Evolutionary conservation across 92 coral and sea anemone species (phyloP).

Genomic region (Zoanthus solanderi): DNA sequence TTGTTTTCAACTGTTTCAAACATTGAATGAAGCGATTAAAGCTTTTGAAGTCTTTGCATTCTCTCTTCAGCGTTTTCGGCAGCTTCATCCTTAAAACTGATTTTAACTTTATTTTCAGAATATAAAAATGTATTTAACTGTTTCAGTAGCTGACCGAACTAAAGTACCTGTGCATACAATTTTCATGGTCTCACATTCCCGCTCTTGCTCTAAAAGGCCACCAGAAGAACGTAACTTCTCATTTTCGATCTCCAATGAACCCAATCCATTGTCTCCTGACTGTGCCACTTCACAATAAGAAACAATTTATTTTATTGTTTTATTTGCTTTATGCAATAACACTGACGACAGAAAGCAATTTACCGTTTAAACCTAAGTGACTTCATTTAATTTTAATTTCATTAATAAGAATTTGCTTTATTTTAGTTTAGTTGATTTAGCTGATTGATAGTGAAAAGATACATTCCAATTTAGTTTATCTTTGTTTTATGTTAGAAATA

Average conservation of each 20-base stretch:
- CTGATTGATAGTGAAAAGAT: neutral
- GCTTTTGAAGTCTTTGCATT: too few species aligned
- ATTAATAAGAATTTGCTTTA: slow-evolving; percentile 1
- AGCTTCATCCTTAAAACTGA: too few species aligned
- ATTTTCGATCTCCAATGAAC: neutral
- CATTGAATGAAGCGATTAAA: too few species aligned
- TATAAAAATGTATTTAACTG: neutral
- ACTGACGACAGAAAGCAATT: neutral
- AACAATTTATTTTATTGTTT: neutral
- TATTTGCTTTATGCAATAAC: neutral
- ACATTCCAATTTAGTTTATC: slow-evolving; percentile 14
- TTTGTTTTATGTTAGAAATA: slow-evolving; percentile 33
- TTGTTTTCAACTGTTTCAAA: too few species aligned
- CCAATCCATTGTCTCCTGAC: neutral
- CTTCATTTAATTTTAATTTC: neutral
- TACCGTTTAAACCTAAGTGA: neutral
- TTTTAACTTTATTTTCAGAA: too few species aligned
- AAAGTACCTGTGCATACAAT: neutral
- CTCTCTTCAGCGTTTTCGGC: too few species aligned
- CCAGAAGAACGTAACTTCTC: neutral
- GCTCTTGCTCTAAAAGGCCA: neutral
- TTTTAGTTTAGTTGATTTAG: slow-evolving; percentile 9
- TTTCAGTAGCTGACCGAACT: neutral
- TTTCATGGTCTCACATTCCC: neutral
- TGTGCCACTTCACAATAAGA: neutral